Evolutionary conservation across 2,113 vertebrate genomes (phyloP), one percentile per base, ranked within the genome.

Genomic region (Mormyrus iriodes): DNA sequence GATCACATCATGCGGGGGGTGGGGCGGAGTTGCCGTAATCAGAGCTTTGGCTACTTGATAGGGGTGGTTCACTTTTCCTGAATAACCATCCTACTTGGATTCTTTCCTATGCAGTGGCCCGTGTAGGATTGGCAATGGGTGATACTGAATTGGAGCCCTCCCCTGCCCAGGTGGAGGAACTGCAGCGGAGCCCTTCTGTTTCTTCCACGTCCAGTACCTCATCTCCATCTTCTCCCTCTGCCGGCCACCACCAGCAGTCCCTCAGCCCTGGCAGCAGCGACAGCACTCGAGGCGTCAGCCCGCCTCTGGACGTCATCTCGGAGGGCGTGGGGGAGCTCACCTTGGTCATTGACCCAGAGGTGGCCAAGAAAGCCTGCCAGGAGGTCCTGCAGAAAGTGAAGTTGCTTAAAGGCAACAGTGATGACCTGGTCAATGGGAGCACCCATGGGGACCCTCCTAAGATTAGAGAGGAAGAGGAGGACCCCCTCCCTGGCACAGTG

Each of bases 361-460:
- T 98, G 92, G 98, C 98, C 0, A 94, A 97, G 88, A 96, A 93
- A 3, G 98, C 98, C 17, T 99, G 98, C 51, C 94, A 96, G 90
- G 96, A 99, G 21, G 98, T 99, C 0, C 95, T 99, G 91, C 96
- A 98, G 93, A 97, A 98, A 91, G 97, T 98, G 1, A 97, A 97
- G 91, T 48, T 95, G 86, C 92, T 96, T 58, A 96, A 92, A 0
- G 88, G 93, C 0, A 48, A 95, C 0, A 17, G 87, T 12, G 90
- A 19, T 15, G 92, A 89, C 12, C 4, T 96, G 89, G 92, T 94
- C 90, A 97, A 97, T 1, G 96, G 96, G 5, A 0, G 89, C 0
- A 58, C 91, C 24, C 90, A 95, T 79, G 92, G 90, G 3, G 90
- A 90, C 49, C 90, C 93, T 5, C 2, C 92, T 0, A 94, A 93